A percentile compares a stretch with the other conserved stretches of the same genome.
These are phyloP conservation scores for Drosophila pruinosa DNA, from an alignment of 1,140 invertebrate species.

Conservation along the genomic window DNA sequence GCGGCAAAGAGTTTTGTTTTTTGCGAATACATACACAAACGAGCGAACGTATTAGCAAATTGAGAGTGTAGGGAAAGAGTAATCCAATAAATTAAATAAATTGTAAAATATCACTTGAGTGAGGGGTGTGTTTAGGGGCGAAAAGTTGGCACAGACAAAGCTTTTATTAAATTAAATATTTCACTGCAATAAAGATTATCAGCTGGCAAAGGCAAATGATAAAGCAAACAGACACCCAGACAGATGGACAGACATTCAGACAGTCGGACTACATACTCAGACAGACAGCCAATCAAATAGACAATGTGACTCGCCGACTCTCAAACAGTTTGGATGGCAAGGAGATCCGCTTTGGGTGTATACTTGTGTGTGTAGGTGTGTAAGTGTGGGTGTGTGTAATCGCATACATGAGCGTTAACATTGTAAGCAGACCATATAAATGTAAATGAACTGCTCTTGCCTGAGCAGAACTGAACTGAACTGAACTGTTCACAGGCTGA, in stretches of 20 bases:
- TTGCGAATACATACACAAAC: slow-evolving; percentile 4
- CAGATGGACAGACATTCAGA: background rate
- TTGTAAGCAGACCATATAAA: slow-evolving; percentile 81
- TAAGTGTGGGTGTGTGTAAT: slow-evolving; percentile 29
- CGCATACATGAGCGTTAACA: slow-evolving; percentile 75
- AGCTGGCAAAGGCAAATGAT: slow-evolving; percentile 70
- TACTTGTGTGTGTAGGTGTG: background rate
- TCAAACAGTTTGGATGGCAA: slow-evolving; percentile 27
- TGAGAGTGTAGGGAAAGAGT: background rate
- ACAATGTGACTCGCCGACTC: slow-evolving; percentile 71
- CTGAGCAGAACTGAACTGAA: slow-evolving; percentile 30
- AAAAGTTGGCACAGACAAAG: slow-evolving; percentile 6
- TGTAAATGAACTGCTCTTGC: slow-evolving; percentile 74
- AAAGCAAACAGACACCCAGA: slow-evolving; percentile 66
- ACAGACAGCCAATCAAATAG: slow-evolving; percentile 52
- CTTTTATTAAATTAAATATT: slow-evolving; percentile 81
- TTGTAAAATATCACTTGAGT: slow-evolving; percentile 68
- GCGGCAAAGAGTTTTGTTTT: slow-evolving; percentile 32
- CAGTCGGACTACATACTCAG: slow-evolving; percentile 11
- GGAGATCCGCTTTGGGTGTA: background rate
- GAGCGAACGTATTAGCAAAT: slow-evolving; percentile 3
- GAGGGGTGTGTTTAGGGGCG: background rate
- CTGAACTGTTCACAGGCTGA: slow-evolving; percentile 50
- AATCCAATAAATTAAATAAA: slow-evolving; percentile 78
- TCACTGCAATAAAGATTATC: slow-evolving; percentile 79